phyloP scores from a whole-genome alignment of 2,113 vertebrate species.

The Actinemys pallida region DNA sequence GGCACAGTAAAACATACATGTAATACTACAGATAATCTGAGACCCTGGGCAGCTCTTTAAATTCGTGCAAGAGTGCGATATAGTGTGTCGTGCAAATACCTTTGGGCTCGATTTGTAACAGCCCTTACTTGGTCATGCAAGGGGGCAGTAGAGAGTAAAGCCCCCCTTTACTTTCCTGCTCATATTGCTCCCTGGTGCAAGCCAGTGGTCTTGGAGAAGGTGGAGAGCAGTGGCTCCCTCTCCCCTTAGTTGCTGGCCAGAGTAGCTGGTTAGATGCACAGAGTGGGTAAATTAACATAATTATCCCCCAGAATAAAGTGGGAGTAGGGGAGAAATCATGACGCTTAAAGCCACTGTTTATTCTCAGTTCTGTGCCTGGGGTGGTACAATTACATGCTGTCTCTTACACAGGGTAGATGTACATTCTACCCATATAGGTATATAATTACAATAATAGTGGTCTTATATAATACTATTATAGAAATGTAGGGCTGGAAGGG shows the following conservation, averaged over 20 bases:
- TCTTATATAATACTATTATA: background rate
- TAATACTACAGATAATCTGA: fast-evolving
- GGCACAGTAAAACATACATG: background rate
- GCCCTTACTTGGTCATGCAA: fast-evolving
- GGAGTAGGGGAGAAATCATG: background rate
- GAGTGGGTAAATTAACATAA: background rate
- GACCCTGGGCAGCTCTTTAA: background rate
- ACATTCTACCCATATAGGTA: background rate
- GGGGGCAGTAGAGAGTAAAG: background rate
- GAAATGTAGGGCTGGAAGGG: background rate
- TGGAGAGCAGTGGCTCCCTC: too few species aligned
- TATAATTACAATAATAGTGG: background rate
- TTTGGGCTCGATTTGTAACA: background rate
- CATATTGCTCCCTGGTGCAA: background rate
- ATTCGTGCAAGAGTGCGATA: background rate
- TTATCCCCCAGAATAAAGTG: background rate
- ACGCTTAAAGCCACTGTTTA: background rate
- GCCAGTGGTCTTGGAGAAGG: background rate
- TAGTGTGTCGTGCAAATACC: background rate
- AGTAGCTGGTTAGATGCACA: background rate
- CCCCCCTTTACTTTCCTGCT: background rate
- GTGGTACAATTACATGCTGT: background rate
- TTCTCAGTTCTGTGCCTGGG: background rate
- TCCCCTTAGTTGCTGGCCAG: background rate
- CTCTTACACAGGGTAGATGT: background rate